Base-by-base conservation (phyloP, 92 coral and sea anemone genomes). In the Actinernus sp. region DNA sequence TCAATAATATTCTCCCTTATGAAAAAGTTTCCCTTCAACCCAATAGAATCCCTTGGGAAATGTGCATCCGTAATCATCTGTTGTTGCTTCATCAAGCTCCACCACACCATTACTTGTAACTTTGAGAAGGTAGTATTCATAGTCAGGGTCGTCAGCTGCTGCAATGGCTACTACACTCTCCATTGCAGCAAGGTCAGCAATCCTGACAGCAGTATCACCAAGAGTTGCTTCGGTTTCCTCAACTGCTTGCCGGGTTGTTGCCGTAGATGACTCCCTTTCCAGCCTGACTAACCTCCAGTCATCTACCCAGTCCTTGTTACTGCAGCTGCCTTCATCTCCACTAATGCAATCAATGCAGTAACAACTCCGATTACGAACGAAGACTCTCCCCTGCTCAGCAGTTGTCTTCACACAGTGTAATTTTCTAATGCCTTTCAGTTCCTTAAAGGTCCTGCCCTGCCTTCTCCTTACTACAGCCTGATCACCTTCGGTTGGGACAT, bases 231-330 rank as follows among this genome's bases (percentile, higher is more conserved):
- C 85, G 0, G 50, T 56, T 4, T 46, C 65, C 29, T 46, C 61
- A 36, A 56, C 43, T 21, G 81, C 71, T 41, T 70, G 76, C 13
- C 76, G 41, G 14, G 81, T 70, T 5, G 79, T 69, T n/a, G 90
- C 81, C 7, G 30, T 55, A 61, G 85, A 39, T 27, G 79, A 30
- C 45, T 85, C 78, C 36, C 86, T 56, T 31, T 50, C 58, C 3
- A 85, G 33, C 17, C 51, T 53, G 2, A 72, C 68, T 1, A 78
- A 86, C 26, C 34, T 31, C 82, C 92, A 78, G 23, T 66, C 50
- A 21, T 85, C 91, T n/a, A 85, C 24, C 91, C 78, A 85, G 41
- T 71, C 82, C 29, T 71, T 77, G 49, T 78, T 78, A 30, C 16
- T 14, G 33, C 82, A 85, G 26, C 64, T 78, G 2, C 9, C 64